Base-by-base conservation (phyloP, 2,797 vertebrate genomes). In the Helarctos malayanus region DNA sequence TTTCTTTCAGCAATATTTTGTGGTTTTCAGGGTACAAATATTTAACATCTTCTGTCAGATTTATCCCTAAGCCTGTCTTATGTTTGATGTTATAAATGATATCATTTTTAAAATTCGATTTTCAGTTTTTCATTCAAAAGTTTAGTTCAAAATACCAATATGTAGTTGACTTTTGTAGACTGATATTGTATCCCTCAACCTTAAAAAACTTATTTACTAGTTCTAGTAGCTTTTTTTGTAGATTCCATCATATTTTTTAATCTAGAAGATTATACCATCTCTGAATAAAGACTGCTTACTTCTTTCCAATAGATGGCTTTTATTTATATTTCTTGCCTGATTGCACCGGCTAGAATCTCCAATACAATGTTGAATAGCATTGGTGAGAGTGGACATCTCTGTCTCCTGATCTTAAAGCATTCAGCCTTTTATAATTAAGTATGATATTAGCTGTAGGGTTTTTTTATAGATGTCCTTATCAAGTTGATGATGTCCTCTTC, bases 1-100 rank as follows among this genome's bases (percentile, higher is more conserved):
- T 84, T 94, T 79, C 41, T 86, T 21, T 57, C 27, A 88, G 89
- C 59, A 78, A 23, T 88, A 59, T 94, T 73, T 96, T 90, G 2
- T 61, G 81, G 45, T 82, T 96, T 94, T 78, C 23, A 83, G 29
- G 21, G 63, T 47, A 61, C 11, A 91, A 45, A 35, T 63, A 29
- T 91, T 91, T 88, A 35, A 83, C 14, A 27, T 91, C n/a, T 89
- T 68, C 49, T 68, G 29, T 88, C 23, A 82, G 47, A 88, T 59
- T 91, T 94, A 47, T 59, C 13, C 65, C 45, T 82, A 52, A 81
- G 57, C n/a, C n/a, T 90, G 19, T 87, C 41, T 27, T 89, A 32
- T 59, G 82, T 94, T 69, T 94, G 23, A 41, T 92, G 35, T 68
- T 88, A 10, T 81, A 79, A 94, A 38, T 96, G 13, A 27, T 71